Evolutionary conservation across 2,888 invertebrate genomes (phyloP), one percentile per base, ranked within the genome.

Genomic region (Callyntrura sp.): DNA sequence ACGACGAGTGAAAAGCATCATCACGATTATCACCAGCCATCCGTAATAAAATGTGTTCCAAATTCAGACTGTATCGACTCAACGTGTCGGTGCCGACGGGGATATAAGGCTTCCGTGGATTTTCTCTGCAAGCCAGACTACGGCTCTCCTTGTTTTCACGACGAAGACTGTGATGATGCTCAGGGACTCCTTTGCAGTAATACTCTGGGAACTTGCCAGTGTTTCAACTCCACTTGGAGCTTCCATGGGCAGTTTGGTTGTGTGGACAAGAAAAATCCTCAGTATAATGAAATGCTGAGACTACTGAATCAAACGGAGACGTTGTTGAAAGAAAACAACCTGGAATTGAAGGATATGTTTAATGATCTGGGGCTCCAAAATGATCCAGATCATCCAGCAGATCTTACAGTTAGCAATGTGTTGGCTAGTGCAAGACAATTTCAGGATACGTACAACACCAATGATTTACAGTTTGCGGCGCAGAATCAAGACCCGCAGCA

Each of bases 181-280:
- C 81, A 55, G 28, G 91, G 91, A 2, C 83, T 91, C 12, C 12
- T 14, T 0, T 90, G 90, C n/a, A n/a, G n/a, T n/a, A n/a, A n/a
- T 25, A 17, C 78, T 4, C 70, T 62, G 5, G 84, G 90, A 14
- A 43, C n/a, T 11, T 91, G 91, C 28, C 90, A 90, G 20, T 91
- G 91, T 81, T 70, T 65, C 28, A 91, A 91, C 43, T 48, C 84
- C 14, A 79, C 90, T 11, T 76, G 83, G 73, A 28, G 20, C 0
- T 88, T 81, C 28, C 91, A 91, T 60, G 91, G 90, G 12, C 62
- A 90, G 11, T 90, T 91, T 90, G 91, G 91, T n/a, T 91, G 91
- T 57, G 85, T 91, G 35, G 86, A 89, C 62, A 78, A 78, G 3
- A 25, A 23, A 23, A 83, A 84, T 28, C 91, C 86, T 11, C 25